phyloP scores from a whole-genome alignment of 2,888 invertebrate genomes.

The Macrosiphum euphorbiae region DNA sequence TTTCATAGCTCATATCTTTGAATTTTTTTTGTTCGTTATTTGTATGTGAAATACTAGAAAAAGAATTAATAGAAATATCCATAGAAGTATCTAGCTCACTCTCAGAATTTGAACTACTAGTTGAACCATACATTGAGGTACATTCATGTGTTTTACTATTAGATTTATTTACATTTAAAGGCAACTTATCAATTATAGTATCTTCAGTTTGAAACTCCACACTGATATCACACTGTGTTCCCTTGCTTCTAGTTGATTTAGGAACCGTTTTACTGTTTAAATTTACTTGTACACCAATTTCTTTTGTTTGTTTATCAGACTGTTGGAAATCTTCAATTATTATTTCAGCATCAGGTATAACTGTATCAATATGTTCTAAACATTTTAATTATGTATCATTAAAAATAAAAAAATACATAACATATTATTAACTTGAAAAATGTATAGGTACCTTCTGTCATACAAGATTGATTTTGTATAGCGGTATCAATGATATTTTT shows the following conservation, averaged over 20 bases:
- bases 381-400: slow-evolving; percentile 17
- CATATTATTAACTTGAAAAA: neutral
- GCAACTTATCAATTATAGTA: too few relatives aligned
- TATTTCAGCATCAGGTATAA: neutral
- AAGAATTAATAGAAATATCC: neutral
- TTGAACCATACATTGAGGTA: neutral
- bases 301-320: neutral
- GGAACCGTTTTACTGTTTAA: neutral
- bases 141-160: neutral
- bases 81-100: slow-evolving; percentile 9
- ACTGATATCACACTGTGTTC: neutral
- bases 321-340: slow-evolving; percentile 19
- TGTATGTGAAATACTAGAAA: slow-evolving; percentile 17
- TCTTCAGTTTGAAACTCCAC: too few relatives aligned
- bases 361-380: slow-evolving; percentile 14
- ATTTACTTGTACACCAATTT: neutral
- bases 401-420: neutral
- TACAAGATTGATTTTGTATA: neutral
- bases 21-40: neutral
- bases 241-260: neutral
- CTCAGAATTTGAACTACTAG: slow-evolving; percentile 28
- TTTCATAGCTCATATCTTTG: slow-evolving; percentile 20
- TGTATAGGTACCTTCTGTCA: slow-evolving; percentile 24
- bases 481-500: slow-evolving; percentile 12
- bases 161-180: slow-evolving; percentile 17